phyloP scores from a whole-genome alignment of 2,888 invertebrate genomes.

The Apamea epomidion region DNA sequence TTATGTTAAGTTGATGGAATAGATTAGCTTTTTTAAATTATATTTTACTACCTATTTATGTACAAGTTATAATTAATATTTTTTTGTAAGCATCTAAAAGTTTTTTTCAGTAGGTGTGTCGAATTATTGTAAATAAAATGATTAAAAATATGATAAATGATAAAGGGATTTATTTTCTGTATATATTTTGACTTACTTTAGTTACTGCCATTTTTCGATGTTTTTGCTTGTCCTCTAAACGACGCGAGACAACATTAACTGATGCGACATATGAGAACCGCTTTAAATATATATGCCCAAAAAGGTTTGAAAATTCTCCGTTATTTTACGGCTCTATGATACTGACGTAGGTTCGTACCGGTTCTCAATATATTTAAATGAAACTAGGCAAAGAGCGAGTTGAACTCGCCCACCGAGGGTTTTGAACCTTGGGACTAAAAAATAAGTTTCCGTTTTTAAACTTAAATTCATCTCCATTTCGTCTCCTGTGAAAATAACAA shows the following conservation, averaged over 20 bases:
- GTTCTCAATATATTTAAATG: constrained; percentile 31
- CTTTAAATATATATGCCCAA: constrained; percentile 51
- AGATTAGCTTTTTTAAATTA: not conserved
- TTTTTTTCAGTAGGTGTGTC: not conserved
- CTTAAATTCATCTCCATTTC: not conserved
- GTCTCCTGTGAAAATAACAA: not conserved
- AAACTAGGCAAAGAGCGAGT: not conserved
- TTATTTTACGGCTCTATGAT: constrained; percentile 3
- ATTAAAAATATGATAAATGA: not conserved
- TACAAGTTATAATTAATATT: not conserved
- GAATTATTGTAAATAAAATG: not conserved
- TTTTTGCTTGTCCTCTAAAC: constrained; percentile 27
- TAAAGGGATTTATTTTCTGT: no score
- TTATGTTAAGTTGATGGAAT: not conserved
- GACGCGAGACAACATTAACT: constrained; percentile 32
- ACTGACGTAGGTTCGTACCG: not conserved
- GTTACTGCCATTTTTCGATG: constrained; percentile 52
- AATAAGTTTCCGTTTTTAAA: not conserved
- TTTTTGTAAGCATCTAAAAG: not conserved
- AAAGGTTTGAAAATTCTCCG: constrained; percentile 34
- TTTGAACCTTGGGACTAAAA: no score
- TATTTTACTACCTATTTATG: not conserved
- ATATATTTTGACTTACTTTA: constrained; percentile 46
- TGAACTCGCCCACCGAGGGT: not conserved
- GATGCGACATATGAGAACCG: constrained; percentile 24